Evolutionary conservation across 2,113 vertebrate genomes (phyloP).

Genomic region (Megaceryle maxima): DNA sequence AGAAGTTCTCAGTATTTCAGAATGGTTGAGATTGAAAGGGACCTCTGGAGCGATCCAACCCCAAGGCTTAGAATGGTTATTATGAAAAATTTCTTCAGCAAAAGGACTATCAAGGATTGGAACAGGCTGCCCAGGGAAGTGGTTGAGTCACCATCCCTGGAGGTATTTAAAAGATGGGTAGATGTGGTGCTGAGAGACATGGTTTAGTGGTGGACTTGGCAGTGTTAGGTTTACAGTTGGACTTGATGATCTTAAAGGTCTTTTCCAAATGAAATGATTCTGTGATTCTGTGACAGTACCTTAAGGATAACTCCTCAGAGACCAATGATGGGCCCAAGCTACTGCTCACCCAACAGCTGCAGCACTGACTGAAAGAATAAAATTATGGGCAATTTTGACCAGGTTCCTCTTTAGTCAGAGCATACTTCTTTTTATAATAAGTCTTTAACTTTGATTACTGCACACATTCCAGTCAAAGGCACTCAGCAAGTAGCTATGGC

Average conservation of each 20-base stretch:
- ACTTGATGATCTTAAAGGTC: not conserved
- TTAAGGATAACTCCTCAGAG: not conserved
- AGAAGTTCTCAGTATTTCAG: not conserved
- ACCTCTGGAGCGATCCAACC: not conserved
- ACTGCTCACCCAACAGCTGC: not conserved
- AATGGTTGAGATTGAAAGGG: not conserved
- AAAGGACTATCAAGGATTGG: not conserved
- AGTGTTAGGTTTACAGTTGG: not conserved
- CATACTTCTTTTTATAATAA: not conserved
- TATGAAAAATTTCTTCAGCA: not conserved
- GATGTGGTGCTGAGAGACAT: not conserved
- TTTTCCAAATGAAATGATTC: not conserved
- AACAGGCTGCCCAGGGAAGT: not conserved
- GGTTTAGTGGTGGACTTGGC: not conserved
- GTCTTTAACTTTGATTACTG: slow-evolving; percentile 59
- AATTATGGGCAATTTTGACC: not conserved
- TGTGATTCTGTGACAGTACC: not conserved
- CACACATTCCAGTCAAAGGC: slow-evolving; percentile 49
- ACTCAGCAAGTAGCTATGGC: slow-evolving; percentile 60
- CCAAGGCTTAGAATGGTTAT: not conserved
- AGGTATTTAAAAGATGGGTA: not conserved
- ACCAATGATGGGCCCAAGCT: not conserved
- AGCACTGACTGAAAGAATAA: not conserved
- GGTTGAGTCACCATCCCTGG: not conserved
- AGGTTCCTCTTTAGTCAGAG: slow-evolving; percentile 11